Evolutionary conservation across 2,888 invertebrate species (phyloP).

Genomic region (Apoderus coryli): DNA sequence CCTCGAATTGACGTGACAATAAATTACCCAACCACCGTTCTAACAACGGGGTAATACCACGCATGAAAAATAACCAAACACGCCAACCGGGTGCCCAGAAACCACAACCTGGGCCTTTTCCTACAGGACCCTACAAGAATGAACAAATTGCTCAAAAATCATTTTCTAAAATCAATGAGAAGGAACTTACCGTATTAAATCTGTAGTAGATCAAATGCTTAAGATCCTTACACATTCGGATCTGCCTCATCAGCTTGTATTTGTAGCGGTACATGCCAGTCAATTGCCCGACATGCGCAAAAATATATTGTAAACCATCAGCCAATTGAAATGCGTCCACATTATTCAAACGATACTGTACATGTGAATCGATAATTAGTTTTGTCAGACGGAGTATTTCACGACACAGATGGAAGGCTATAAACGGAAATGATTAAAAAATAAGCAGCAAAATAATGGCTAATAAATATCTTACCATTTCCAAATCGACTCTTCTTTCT

Average conservation of each 20-base stretch:
- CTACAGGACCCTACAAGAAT: conserved; percentile 74
- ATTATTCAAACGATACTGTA: conserved; percentile 97
- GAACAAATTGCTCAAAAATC: not conserved
- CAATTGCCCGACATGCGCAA: conserved; percentile 97
- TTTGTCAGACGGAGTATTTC: conserved; percentile 98
- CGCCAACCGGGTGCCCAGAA: conserved; percentile 99
- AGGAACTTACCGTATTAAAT: conserved; percentile 77
- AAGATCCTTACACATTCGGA: conserved; percentile 99
- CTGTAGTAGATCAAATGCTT: conserved; percentile 99
- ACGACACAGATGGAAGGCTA: conserved; percentile 96
- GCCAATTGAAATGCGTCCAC: conserved; percentile 98
- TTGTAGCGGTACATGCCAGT: conserved; percentile 99
- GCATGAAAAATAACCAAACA: conserved; percentile 99
- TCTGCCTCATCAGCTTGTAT: conserved; percentile 97
- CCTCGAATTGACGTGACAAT: conserved; percentile 96
- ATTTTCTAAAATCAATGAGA: conserved; percentile 4
- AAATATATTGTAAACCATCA: conserved; percentile 97
- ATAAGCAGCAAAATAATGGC: conserved; percentile 6
- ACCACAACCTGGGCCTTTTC: conserved; percentile 97
- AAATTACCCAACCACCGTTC: conserved; percentile 99
- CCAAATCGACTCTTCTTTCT: conserved; percentile 96
- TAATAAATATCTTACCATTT: conserved; percentile 53
- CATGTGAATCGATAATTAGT: conserved; percentile 96
- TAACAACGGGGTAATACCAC: conserved; percentile 93
- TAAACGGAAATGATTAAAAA: conserved; percentile 16